Evolutionary conservation across 2,888 invertebrate species (phyloP), one percentile per base, ranked within the genome.

Genomic region (Chloroclystis v-ata): DNA sequence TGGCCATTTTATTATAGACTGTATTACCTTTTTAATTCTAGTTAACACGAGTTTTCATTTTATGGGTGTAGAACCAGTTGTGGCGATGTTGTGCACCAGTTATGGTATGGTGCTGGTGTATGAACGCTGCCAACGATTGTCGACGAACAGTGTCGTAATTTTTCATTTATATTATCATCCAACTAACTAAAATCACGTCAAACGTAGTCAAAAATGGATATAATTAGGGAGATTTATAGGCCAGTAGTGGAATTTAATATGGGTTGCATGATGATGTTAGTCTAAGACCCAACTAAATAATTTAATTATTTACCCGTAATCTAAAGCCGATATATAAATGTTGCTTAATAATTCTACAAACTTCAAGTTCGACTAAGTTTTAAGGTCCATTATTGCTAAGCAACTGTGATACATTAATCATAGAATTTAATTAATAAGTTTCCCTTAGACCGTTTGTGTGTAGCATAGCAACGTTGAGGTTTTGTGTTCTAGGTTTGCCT

Each of bases 361-460:
- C 5, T 20, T 4, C 26, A 26, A 26, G 2, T 26, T 3, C 9
- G 26, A 8, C 3, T 8, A 8, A 9, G 8, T 9, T 8, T 9
- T 8, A 9, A 8, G 8, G 26, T 26, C 7, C 26, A 26, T 8
- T 46, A 42, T 43, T 16, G 25, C 33, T 13, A 14, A 28, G 42
- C 28, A 28, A 11, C 9, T 24, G 11, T 43, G 49, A 59, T 60
- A 62, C 67, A 72, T 72, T 72, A 71, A 74, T 76, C 72, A 73
- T 69, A 69, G 63, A 68, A 74, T 75, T 75, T 72, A 72, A 75
- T 76, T 75, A 74, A 68, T 64, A 63, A 60, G 52, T 54, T 29
- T 48, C 57, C 43, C 51, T 59, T 66, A 61, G 70, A 26, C 26
- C 26, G 26, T 26, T 26, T 26, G 5, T 26, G 26, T 8, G 7